These are phyloP conservation scores for Rhabdornis inornatus DNA, from an alignment of 2,113 vertebrate genomes.

Conservation along the genomic window DNA sequence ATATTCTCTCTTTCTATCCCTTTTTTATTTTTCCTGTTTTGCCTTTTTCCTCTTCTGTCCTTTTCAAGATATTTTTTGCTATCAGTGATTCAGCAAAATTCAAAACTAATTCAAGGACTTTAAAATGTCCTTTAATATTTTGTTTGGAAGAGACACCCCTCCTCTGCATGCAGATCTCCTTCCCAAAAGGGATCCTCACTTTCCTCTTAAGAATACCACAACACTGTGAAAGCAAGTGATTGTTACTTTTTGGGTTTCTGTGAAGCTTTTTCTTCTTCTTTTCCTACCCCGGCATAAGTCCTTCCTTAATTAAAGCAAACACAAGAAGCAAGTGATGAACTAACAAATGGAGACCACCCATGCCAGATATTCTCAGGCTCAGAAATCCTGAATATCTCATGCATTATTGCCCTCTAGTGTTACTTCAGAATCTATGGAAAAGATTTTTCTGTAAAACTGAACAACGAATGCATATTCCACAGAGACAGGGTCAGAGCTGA, in stretches of 20 bases:
- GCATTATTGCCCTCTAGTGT: constrained; percentile 64
- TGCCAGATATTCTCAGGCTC: not conserved
- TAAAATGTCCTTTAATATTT: not conserved
- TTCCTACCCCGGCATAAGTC: not conserved
- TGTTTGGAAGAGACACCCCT: not conserved
- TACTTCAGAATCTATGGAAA: not conserved
- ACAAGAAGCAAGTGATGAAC: not conserved
- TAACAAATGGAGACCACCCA: not conserved
- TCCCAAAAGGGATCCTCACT: not conserved
- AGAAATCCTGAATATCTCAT: not conserved
- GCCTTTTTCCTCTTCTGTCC: not conserved
- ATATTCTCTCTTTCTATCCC: not conserved
- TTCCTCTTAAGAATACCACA: not conserved
- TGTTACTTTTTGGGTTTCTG: not conserved
- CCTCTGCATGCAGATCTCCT: not conserved
- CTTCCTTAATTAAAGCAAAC: not conserved
- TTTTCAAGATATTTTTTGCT: not conserved
- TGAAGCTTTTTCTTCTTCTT: not conserved
- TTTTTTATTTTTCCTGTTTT: not conserved
- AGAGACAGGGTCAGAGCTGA: not conserved
- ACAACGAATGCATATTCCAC: not conserved
- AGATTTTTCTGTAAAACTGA: not conserved
- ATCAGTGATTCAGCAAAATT: not conserved
- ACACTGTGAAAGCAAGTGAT: not conserved
- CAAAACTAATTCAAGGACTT: not conserved